Conservation (phyloP, 2,888 invertebrate genomes). For the Macrosiphum euphorbiae region DNA sequence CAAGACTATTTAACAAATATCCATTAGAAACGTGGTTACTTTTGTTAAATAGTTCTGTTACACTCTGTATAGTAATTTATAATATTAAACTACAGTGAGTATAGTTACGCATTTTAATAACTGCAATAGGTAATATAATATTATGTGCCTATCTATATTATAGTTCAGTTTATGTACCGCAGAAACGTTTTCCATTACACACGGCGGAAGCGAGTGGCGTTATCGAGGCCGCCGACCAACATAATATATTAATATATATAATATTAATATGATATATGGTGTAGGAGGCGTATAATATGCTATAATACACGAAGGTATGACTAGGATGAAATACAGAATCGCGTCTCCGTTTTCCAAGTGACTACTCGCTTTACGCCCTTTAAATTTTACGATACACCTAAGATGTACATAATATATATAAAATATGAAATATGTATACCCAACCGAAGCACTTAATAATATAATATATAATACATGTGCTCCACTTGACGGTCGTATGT, state of each 20-base stretch:
- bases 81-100: not conserved
- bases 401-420: not conserved
- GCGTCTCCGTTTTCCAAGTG: not conserved
- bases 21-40: no score
- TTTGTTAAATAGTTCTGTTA: no score
- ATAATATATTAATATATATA: not conserved
- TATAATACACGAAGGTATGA: not conserved
- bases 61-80: no score
- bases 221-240: not conserved
- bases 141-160: no score
- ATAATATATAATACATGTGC: not conserved
- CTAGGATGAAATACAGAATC: not conserved
- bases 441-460: not conserved
- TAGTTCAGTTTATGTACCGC: not conserved
- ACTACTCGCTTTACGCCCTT: conserved; percentile 8
- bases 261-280: not conserved
- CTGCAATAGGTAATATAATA: not conserved
- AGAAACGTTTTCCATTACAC: not conserved
- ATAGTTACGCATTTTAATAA: not conserved
- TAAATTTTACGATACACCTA: not conserved
- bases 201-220: not conserved
- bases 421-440: not conserved
- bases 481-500: not conserved
- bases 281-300: not conserved
- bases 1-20: no score